Base-by-base conservation (phyloP, 1,140 invertebrate species). In the Hyles vespertilio region DNA sequence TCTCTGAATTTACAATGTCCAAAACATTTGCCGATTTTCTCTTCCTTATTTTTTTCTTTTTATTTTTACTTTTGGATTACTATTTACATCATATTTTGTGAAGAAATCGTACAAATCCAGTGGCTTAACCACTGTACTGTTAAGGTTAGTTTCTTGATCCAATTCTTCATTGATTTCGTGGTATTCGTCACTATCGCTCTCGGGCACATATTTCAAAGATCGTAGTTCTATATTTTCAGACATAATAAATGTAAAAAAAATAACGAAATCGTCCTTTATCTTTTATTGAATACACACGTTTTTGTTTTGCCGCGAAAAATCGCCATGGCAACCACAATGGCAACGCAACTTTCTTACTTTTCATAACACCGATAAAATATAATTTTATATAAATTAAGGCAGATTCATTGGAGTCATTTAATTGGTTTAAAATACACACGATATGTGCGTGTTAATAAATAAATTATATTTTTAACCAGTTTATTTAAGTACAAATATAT, bases 151-250 rank as follows among this genome's bases (percentile, higher is more conserved):
- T 52, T 62, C 46, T 44, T 55, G 32, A 48, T 63, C 51, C 46
- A 32, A 52, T 5, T 69, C 70, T 58, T 77, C 68, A 46, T 72
- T 71, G 45, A 84, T 83, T 65, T 85, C 84, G 45, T 87, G 74
- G 65, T 85, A 83, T 58, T 83, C 77, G 64, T 86, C 73, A 34
- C 77, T 79, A 55, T 76, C 81, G 57, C 62, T 77, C 47, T 69
- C 63, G n/a, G 54, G 46, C 1, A 32, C 50, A 56, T 69, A 54
- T 53, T 65, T 65, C 7, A 70, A 72, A 5, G 67, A 61, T 46
- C 69, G 58, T 65, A 85, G 65, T 69, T 87, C 74, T 62, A 86
- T 77, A 46, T 61, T 67, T 63, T 84, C 77, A 58, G 43, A 56
- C 76, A 83, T 82, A 51, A 54, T 64, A 5, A 4, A 3, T 32